These are phyloP conservation scores for Gadopsis bispinosus DNA, from an alignment of 2,797 vertebrate species.

Conservation along the genomic window DNA sequence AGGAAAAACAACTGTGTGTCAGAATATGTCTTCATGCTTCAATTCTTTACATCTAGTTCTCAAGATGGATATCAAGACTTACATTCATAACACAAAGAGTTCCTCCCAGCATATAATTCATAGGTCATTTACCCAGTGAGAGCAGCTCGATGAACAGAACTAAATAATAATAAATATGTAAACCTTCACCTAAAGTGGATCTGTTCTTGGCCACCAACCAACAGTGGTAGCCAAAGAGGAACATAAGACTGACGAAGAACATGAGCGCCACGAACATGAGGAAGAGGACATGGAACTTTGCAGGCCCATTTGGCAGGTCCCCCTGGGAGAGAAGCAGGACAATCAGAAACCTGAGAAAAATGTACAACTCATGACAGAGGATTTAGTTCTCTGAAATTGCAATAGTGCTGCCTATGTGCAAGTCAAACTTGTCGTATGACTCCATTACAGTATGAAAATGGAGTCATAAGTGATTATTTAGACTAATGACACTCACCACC, in stretches of 20 bases:
- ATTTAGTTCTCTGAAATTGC: background rate
- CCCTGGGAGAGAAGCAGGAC: conserved; percentile 81
- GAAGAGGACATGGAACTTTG: conserved; percentile 97
- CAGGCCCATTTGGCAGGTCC: conserved; percentile 89
- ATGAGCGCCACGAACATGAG: conserved; percentile 97
- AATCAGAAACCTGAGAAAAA: conserved; percentile 32
- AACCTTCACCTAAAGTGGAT: conserved; percentile 93
- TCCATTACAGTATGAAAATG: background rate
- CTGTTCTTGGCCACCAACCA: conserved; percentile 97
- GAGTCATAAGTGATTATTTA: background rate
- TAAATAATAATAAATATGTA: conserved; percentile 36
- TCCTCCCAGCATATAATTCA: background rate
- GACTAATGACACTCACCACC: conserved; percentile 88
- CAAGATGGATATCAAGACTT: background rate
- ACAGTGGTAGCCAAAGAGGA: conserved; percentile 97
- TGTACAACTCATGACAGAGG: conserved; percentile 2
- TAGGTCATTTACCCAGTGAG: background rate
- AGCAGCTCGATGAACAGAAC: conserved; percentile 7
- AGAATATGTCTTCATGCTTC: conserved; percentile 18
- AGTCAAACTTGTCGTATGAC: conserved; percentile 9
- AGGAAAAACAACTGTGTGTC: conserved; percentile 9
- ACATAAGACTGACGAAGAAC: conserved; percentile 98
- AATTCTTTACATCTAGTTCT: background rate
- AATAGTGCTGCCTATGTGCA: background rate
- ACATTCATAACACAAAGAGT: conserved; percentile 4